Percentiles rank a stretch among this genome's conserved stretches.
Evolutionary conservation across 2,888 invertebrate genomes (phyloP).

Genomic region (Globia sparganii): DNA sequence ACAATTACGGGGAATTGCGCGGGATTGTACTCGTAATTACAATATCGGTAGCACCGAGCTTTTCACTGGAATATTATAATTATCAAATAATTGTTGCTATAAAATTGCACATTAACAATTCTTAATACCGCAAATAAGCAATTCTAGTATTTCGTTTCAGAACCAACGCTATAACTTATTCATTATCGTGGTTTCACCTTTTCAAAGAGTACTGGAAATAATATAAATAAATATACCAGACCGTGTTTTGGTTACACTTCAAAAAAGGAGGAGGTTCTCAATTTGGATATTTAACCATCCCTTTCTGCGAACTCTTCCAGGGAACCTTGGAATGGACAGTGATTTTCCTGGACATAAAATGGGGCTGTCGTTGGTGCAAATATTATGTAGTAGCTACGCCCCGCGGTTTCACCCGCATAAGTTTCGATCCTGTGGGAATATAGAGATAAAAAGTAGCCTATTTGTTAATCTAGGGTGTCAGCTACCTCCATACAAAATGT

Average conservation of each 20-base stretch:
- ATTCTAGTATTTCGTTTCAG: background rate
- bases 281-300: no score
- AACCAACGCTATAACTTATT: background rate
- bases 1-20: constrained; percentile 19
- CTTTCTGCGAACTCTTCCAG: no score
- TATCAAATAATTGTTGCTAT: constrained; percentile 23
- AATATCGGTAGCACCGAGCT: constrained; percentile 7
- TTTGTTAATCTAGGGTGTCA: no score
- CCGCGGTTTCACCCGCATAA: no score
- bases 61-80: constrained; percentile 12
- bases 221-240: background rate
- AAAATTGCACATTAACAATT: constrained; percentile 15
- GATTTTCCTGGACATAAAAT: no score
- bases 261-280: no score
- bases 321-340: no score
- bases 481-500: no score
- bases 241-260: background rate
- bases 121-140: constrained; percentile 17
- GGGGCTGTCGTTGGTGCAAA: no score
- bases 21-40: constrained; percentile 7
- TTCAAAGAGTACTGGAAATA: background rate
- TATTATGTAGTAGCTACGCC: no score
- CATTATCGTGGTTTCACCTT: constrained; percentile 1
- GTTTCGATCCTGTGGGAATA: no score
- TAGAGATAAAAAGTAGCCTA: no score